A percentile compares a stretch with the other conserved stretches of the same genome.
Conservation (phyloP, 2,888 invertebrate genomes). For the Petrolisthes cinctipes region DNA sequence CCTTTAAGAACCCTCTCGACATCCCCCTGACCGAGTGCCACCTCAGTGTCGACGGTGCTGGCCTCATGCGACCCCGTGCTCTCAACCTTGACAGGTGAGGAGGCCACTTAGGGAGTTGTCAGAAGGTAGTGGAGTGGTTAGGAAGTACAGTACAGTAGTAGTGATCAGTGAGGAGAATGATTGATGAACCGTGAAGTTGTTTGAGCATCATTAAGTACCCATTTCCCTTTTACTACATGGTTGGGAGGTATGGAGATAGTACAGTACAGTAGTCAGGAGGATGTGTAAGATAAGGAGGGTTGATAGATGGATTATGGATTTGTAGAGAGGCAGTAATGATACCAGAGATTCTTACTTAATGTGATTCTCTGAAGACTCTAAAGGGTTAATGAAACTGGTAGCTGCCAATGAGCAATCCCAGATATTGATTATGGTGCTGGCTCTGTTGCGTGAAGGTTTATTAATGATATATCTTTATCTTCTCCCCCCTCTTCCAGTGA, state of each 20-base stretch:
- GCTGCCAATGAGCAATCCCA: not conserved
- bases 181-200: too few species aligned
- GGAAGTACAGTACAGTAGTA: constrained; percentile 7
- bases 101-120: not conserved
- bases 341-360: too few species aligned
- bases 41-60: constrained; percentile 70
- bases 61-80: constrained; percentile 67
- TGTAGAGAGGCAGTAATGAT: too few species aligned
- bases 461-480: not conserved
- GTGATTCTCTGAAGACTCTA: too few species aligned
- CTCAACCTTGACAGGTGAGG: constrained; percentile 66
- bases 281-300: too few species aligned
- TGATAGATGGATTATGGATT: too few species aligned
- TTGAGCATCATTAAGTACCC: too few species aligned
- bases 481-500: constrained; percentile 72
- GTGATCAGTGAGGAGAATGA: not conserved
- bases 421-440: not conserved
- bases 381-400: not conserved
- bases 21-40: constrained; percentile 74
- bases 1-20: constrained; percentile 78
- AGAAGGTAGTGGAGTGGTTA: not conserved
- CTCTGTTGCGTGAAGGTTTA: too few species aligned
- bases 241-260: too few species aligned
- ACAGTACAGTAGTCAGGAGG: too few species aligned
- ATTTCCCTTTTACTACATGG: too few species aligned